Evolutionary conservation across 2,888 invertebrate genomes (phyloP), one percentile per base, ranked within the genome.

Genomic region (Agriopis marginaria): DNA sequence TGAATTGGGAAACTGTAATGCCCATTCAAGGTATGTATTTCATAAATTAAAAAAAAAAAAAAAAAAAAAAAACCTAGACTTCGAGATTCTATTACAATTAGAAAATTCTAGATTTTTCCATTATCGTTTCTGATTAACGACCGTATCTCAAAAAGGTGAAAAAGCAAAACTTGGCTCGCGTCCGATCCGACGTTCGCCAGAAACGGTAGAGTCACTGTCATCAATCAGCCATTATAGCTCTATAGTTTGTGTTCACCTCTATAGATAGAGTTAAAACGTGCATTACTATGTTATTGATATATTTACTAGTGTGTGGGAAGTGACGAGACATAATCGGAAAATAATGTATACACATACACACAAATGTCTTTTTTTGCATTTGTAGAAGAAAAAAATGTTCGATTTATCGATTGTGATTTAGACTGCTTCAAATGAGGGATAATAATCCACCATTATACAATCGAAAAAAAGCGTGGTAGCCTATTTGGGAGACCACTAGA

Each of bases 161-260:
- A 88, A 85, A 82, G 85, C 82, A 83, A 84, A 87, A 86, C 79
- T 87, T 88, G 85, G 86, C 89, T 86, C 81, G 82, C 80, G 80
- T 77, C 80, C 79, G 79, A 78, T 77, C 80, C 79, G 79, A 78
- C 76, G 75, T 78, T 77, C 75, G 69, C 66, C 75, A 78, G 79
- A 85, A 86, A 58, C 84, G 72, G 79, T 84, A 69, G 53, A 89
- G 89, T 93, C 92, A 93, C 82, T 80, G 82, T 88, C 87, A 92
- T 93, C 89, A 89, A 93, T 92, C 93, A 92, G 56, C 49, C 68
- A 76, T 79, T 77, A 68, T 64, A 72, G 58, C 45, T 11, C 23
- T 32, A 54, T 65, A 63, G 58, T 23, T 17, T 17, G 56, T 42
- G 32, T 44, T 53, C 51, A 49, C 67, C 60, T 50, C 55, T 51